Base-by-base conservation (phyloP, 2,797 vertebrate species). In the Sebastes variabilis region DNA sequence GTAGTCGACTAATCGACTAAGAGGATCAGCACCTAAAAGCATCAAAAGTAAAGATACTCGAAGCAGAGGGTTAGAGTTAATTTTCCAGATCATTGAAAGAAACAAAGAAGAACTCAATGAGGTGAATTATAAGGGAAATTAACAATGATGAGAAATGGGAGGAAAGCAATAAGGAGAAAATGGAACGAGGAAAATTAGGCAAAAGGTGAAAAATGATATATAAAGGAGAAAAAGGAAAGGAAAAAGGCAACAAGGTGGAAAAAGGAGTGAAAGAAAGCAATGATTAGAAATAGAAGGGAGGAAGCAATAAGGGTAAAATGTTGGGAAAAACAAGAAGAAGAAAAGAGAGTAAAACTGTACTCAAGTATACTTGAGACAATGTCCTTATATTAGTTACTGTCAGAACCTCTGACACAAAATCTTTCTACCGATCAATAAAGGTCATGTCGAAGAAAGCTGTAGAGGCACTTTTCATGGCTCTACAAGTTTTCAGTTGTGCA, bases 11-110 rank as follows among this genome's bases (percentile, higher is more conserved):
- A 49, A 49, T 49, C 0, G 18, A 49, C 46, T 49, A 20, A 49
- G 0, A 49, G 46, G 46, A 0, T 49, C 46, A n/a, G 46, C 46
- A 0, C 18, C 3, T 24, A 70, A 38, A 65, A 55, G 9, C n/a
- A n/a, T 66, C 8, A 6, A 58, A 14, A 4, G 32, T 42, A 49
- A 8, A 46, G 32, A 6, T 62, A 29, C 16, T 11, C 1, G 0
- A 60, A 54, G 49, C 7, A 10, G 8, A 49, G 11, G 11, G 2
- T 1, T 27, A 3, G 24, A 32, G n/a, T 13, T 46, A 2, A 16
- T 49, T 20, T 72, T 56, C 54, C 6, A 56, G n/a, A 27, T 68
- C 5, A 27, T 1, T 38, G 5, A 67, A 22, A 10, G 18, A 65
- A 12, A 59, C 24, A 66, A 22, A 58, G 6, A 18, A 8, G 8